Evolutionary conservation across 2,888 invertebrate species (phyloP).

Genomic region (Nephrotoma flavescens): DNA sequence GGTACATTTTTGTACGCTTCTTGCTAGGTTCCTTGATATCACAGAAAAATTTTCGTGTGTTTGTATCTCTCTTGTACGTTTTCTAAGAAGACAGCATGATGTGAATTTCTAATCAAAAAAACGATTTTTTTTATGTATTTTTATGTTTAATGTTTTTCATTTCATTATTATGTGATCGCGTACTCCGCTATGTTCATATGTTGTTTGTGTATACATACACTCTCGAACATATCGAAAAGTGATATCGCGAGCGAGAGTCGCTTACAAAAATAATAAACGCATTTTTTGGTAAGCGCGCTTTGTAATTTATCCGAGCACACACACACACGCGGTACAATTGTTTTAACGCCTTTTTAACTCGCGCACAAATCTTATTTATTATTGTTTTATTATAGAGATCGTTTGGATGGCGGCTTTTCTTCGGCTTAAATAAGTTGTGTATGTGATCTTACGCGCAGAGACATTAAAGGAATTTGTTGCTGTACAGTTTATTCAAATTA

Average conservation of each 20-base stretch:
- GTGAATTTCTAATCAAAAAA: neutral
- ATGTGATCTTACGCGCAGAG: neutral
- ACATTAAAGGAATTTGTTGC: neutral
- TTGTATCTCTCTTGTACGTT: neutral
- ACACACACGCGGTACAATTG: neutral
- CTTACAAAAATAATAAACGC: neutral
- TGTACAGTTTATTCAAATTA: neutral
- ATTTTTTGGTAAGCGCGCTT: neutral
- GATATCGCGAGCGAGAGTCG: neutral
- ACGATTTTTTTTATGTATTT: neutral
- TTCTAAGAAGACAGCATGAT: neutral
- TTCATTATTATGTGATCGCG: neutral
- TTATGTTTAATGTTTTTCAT: neutral
- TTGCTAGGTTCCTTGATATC: neutral
- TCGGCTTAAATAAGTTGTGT: neutral
- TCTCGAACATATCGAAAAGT: neutral
- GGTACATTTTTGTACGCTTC: neutral
- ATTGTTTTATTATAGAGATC: neutral
- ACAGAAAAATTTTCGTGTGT: neutral
- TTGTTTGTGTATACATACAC: neutral
- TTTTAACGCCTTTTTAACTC: neutral
- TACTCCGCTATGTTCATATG: neutral
- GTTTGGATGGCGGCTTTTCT: neutral
- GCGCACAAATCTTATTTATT: neutral
- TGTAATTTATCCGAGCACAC: neutral